A percentile compares a stretch with the other conserved stretches of the same genome.
These are phyloP conservation scores for Synergus laeviventris DNA, from an alignment of 2,888 invertebrate genomes.

Conservation along the genomic window DNA sequence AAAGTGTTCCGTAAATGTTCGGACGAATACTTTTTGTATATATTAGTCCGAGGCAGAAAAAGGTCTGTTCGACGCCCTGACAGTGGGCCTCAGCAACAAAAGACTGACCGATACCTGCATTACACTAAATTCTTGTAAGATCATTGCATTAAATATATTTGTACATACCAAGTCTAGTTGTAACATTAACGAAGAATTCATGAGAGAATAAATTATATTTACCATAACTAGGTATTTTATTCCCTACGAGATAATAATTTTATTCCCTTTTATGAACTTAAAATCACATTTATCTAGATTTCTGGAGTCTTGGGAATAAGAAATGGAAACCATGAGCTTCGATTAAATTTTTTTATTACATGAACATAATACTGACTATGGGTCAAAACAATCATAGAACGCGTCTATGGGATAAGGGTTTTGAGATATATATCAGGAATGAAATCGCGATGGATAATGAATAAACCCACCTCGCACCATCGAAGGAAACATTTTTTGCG, in stretches of 20 bases:
- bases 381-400: constrained; percentile 64
- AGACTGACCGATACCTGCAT: constrained; percentile 76
- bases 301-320: not conserved
- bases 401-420: constrained; percentile 60
- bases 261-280: not conserved
- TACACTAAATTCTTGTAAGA: constrained; percentile 71
- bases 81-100: constrained; percentile 71
- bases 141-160: constrained; percentile 71
- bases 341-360: constrained; percentile 67
- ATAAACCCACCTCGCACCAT: constrained; percentile 29
- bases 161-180: constrained; percentile 72
- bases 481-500: constrained; percentile 42
- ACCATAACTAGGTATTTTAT: constrained; percentile 57
- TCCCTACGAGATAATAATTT: no score
- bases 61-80: constrained; percentile 61
- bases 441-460: constrained; percentile 5
- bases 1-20: constrained; percentile 32
- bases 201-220: constrained; percentile 73
- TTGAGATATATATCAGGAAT: not conserved
- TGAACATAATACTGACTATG: constrained; percentile 69
- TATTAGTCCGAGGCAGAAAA: constrained; percentile 12
- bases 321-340: constrained; percentile 42
- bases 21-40: constrained; percentile 21
- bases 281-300: not conserved
- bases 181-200: constrained; percentile 68